These are phyloP conservation scores for Corythornis cristatus DNA, from an alignment of 2,113 vertebrate species.

Conservation along the genomic window DNA sequence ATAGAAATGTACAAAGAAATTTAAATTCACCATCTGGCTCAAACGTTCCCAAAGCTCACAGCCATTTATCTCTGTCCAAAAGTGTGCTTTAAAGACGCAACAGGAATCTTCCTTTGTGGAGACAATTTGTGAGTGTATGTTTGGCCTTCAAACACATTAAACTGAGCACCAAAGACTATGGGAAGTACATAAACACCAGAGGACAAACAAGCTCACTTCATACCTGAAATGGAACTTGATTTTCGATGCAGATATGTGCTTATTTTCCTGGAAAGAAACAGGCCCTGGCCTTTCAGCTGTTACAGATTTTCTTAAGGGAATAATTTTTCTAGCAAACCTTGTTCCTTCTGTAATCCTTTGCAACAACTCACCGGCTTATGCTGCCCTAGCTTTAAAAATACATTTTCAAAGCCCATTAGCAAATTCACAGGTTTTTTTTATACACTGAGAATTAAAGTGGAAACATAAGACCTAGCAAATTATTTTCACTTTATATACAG, in stretches of 20 bases:
- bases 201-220: not conserved
- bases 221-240: slow-evolving; percentile 4
- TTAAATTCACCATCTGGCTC: slow-evolving; percentile 28
- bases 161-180: not conserved
- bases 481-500: slow-evolving; percentile 35
- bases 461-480: slow-evolving; percentile 74
- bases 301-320: slow-evolving; percentile 5
- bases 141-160: not conserved
- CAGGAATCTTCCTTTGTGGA: not conserved
- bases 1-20: not conserved
- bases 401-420: slow-evolving; percentile 78
- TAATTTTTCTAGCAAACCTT: slow-evolving; percentile 38
- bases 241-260: slow-evolving; percentile 17
- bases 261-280: slow-evolving; percentile 43
- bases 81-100: slow-evolving; percentile 8
- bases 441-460: slow-evolving; percentile 72
- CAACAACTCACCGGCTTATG: slow-evolving; percentile 26
- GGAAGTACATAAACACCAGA: not conserved
- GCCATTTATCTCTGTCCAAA: slow-evolving; percentile 49
- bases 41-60: not conserved
- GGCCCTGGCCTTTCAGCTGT: slow-evolving; percentile 9
- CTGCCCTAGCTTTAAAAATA: slow-evolving; percentile 68
- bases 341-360: slow-evolving; percentile 36
- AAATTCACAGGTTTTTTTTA: slow-evolving; percentile 77
- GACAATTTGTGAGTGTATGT: not conserved